These are phyloP conservation scores for Orius insidiosus DNA, from an alignment of 1,140 invertebrate species.

Conservation along the genomic window DNA sequence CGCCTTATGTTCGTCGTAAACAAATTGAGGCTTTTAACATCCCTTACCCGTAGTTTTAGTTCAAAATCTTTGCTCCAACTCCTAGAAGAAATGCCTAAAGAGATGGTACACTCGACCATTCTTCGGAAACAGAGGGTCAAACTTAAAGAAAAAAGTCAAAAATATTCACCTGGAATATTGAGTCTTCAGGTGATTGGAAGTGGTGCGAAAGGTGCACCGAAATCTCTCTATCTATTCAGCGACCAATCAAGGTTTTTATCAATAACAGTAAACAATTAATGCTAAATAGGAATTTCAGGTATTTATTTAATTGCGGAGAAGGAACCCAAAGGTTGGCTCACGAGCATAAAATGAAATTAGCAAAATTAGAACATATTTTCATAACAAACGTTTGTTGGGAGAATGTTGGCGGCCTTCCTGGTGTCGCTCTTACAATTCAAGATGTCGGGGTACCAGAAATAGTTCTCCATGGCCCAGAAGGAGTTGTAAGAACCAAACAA, in stretches of 20 bases:
- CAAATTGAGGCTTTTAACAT: too few relatives aligned
- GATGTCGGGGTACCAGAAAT: slow-evolving; percentile 62
- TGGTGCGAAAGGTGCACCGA: slow-evolving; percentile 51
- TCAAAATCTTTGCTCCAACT: too few relatives aligned
- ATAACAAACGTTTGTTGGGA: slow-evolving; percentile 67
- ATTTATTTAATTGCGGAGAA: slow-evolving; percentile 89
- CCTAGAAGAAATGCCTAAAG: slow-evolving; percentile 15
- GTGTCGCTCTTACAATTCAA: slow-evolving; percentile 66
- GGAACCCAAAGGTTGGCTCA: slow-evolving; percentile 69
- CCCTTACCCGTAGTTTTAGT: too few relatives aligned
- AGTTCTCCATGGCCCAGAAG: slow-evolving; percentile 65
- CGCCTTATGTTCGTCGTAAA: too few relatives aligned
- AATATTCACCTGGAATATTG: slow-evolving; percentile 47
- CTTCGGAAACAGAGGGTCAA: slow-evolving; percentile 19
- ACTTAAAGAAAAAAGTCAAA: slow-evolving; percentile 27
- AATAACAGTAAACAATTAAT: slow-evolving; percentile 8
- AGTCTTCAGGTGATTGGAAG: slow-evolving; percentile 58
- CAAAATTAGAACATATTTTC: slow-evolving; percentile 70
- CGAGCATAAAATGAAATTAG: slow-evolving; percentile 70
- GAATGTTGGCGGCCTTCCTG: slow-evolving; percentile 68
- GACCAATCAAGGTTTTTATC: slow-evolving; percentile 46
- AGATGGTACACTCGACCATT: slow-evolving; percentile 13
- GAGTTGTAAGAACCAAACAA: slow-evolving; percentile 33
- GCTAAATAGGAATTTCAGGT: too few relatives aligned
- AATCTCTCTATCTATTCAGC: slow-evolving; percentile 54